Evolutionary conservation across 2,888 invertebrate genomes (phyloP), one percentile per base, ranked within the genome.

Genomic region (Laspeyria flexula): DNA sequence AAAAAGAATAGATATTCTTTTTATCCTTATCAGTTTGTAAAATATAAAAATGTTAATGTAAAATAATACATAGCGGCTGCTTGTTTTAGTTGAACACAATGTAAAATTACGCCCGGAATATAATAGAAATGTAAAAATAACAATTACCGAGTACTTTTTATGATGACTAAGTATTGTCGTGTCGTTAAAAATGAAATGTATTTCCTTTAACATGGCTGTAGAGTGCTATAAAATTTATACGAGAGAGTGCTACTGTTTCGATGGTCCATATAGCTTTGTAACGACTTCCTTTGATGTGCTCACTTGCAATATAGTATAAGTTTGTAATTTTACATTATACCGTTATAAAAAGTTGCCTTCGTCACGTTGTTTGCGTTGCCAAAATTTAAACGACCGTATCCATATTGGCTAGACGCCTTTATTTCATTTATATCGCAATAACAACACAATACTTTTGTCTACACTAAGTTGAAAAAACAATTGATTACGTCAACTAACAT

Each of bases 131-230:
- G 7, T 7, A 31, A 29, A 43, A 52, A 48, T 41, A 60, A 41
- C 11, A 46, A 47, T 49, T 43, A 35, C 38, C 50, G 34, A 45
- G 41, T 7, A 25, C 41, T 23, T 55, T 49, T 57, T 47, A 53
- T 35, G 60, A 47, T 37, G 39, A 62, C 30, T 43, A 71, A 76
- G 73, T 77, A 78, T 75, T 78, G 80, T 79, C 70, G 72, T 69
- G 48, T 72, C 77, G 79, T 86, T 84, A 86, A 86, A 82, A 83
- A 83, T 82, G 80, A 82, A 82, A 85, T 81, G 77, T 82, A 75
- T 81, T 81, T 83, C 79, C 80, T 78, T 77, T 75, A 73, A 75
- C 75, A 79, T 77, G 71, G 74, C 75, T 77, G 76, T 67, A 69
- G 76, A 79, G 77, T 72, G 78, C 80, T 77, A 83, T 86, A 82